Evolutionary conservation across 35 echinoderm and acorn worm species (phyloP), one percentile per base, ranked within the genome.

Genomic region (Eucidaris tribuloides): DNA sequence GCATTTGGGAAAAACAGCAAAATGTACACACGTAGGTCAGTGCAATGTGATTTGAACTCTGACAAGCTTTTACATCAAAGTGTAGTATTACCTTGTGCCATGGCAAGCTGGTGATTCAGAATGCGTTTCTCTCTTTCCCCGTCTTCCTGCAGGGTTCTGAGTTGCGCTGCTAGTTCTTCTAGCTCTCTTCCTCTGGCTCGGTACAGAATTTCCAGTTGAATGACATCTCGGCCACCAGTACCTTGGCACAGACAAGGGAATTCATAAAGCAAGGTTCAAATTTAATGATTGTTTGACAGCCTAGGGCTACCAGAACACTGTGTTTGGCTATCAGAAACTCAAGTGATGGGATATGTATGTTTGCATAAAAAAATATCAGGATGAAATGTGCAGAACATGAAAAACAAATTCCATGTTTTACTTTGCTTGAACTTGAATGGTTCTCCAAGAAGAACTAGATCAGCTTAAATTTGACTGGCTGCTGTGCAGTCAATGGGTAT

Each of bases 141-240:
- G 40, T 98, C 95, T 19, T 98, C 95, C 45, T 85, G 83, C 9
- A 98, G 39, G 7, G 78, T 63, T 46, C 88, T 54, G 18, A 93
- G 58, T 71, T 98, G 65, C 28, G 65, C 40, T 7, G 72, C 82
- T 2, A 98, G 48, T 50, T 98, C 71, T 17, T 98, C 89, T 23
- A 98, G 52, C 82, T 93, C 90, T 33, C 95, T 82, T 7, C 90
- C 91, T 32, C 91, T 78, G 4, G 95, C 95, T 41, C 93, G 79
- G 83, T 98, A 98, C 7, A 98, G 65, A 70, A 98, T 98, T 71
- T 98, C 82, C 38, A 98, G 54, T 40, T 98, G 95, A n/a, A 83
- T 87, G 25, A 89, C 19, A 36, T 93, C 86, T 44, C 84, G 38
- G 46, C 36, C 58, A 5, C 89, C 78, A 42, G 58, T 62, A n/a